Base-by-base conservation (phyloP, 2,888 invertebrate species). In the Stenoptilia bipunctidactyla region DNA sequence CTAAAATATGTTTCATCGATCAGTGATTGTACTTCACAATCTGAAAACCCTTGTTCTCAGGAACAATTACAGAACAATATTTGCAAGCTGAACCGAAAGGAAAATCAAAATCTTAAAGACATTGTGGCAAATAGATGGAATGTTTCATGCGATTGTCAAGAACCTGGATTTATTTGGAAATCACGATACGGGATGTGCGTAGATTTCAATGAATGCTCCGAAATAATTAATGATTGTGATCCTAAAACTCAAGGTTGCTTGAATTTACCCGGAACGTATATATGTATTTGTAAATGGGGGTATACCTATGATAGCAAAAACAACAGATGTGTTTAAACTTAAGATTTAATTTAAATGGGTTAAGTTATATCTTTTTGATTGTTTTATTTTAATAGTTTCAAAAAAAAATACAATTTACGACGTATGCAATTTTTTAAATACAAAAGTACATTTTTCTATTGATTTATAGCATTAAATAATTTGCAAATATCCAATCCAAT, bases 141-240 rank as follows among this genome's bases (percentile, higher is more conserved):
- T 53, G 72, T 89, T 36, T 82, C 82, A 35, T 90, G 89, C 56
- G 48, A 69, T 40, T 90, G 90, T 55, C 59, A 58, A 10, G 53
- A 70, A 37, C 39, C 49, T 1, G 88, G 88, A 0, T 87, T 76
- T 61, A 61, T 66, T 46, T 89, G 88, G 87, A 85, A 79, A 46
- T 86, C 89, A 8, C 63, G 76, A 47, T 88, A 83, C 57, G 86
- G 87, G n/a, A 73, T 86, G 46, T 90, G 90, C 62, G 70, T 89
- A 2, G 89, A 89, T 60, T 59, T 85, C 27, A 86, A 90, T 55
- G 89, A 89, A 63, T 90, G 90, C 53, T 50, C 56, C 6, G 57
- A 53, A 13, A 55, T 53, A 13, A 43, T 48, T 27, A 72, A 85
- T 50, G 61, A 64, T 45, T 86, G 87, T 51, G 53, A 76, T 35